These are phyloP conservation scores for Drosophila ironensis DNA, from an alignment of 1,140 invertebrate genomes.

Conservation along the genomic window DNA sequence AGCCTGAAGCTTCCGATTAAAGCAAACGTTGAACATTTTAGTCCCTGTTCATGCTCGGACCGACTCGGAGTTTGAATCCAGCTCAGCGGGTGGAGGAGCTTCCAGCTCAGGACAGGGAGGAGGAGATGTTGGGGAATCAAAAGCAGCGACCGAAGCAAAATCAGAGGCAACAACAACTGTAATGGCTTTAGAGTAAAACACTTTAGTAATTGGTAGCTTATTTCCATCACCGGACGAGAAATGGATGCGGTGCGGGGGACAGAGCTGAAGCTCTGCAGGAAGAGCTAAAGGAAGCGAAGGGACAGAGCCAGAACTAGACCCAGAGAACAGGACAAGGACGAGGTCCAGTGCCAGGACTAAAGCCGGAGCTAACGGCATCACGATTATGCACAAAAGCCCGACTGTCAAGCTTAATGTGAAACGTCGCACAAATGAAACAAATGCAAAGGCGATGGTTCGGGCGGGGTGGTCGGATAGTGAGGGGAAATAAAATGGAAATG, in stretches of 20 bases:
- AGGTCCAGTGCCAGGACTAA: constrained; percentile 15
- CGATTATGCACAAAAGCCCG: constrained; percentile 73
- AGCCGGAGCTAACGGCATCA: constrained; percentile 66
- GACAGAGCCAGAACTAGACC: constrained; percentile 1
- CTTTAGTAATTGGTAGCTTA: constrained; percentile 79
- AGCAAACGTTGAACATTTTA: constrained; percentile 1
- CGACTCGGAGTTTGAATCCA: too few relatives aligned
- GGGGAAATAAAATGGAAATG: constrained; percentile 32
- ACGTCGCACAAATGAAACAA: constrained; percentile 71
- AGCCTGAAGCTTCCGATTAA: not conserved
- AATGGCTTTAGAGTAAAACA: constrained; percentile 60
- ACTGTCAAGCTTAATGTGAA: constrained; percentile 74
- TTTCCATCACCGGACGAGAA: constrained; percentile 43
- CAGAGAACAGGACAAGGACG: not conserved
- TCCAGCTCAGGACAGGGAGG: not conserved
- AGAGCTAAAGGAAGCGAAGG: constrained; percentile 6
- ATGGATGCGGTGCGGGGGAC: not conserved
- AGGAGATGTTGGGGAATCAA: constrained; percentile 19
- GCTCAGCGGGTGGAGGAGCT: not conserved
- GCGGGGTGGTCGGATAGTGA: not conserved
- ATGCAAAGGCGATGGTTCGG: constrained; percentile 56
- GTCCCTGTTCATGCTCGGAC: constrained; percentile 18
- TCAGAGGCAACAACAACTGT: constrained; percentile 22
- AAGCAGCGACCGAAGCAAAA: constrained; percentile 22
- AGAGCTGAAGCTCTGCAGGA: not conserved